These are phyloP conservation scores for Chelonus formosanus DNA, from an alignment of 2,888 invertebrate species.

Conservation along the genomic window DNA sequence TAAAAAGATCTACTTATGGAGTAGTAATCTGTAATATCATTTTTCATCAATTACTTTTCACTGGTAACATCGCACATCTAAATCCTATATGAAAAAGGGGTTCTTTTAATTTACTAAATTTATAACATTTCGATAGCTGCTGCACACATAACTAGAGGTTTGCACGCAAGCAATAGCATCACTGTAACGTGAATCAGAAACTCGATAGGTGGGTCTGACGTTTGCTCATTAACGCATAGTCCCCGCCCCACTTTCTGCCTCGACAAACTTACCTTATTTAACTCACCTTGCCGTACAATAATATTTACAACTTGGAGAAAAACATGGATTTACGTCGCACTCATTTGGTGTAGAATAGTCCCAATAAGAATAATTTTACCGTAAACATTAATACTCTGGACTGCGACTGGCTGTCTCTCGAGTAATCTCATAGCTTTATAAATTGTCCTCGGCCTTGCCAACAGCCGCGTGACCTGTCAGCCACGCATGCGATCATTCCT, in stretches of 20 bases:
- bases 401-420: conserved; percentile 28
- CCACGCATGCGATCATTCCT: conserved; percentile 27
- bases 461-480: conserved; percentile 22
- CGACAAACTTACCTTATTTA: conserved; percentile 12
- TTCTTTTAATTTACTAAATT: conserved; percentile 8
- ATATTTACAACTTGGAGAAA: conserved; percentile 31
- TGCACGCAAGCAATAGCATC: conserved; percentile 18
- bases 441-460: conserved; percentile 26
- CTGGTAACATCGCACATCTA: neutral
- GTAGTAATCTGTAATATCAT: too few relatives aligned
- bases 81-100: neutral
- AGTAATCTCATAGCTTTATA: conserved; percentile 37
- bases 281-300: conserved; percentile 16
- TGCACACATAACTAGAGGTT: neutral
- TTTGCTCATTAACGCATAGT: conserved; percentile 38
- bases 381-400: conserved; percentile 29
- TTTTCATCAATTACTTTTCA: neutral
- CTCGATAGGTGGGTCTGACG: conserved; percentile 37
- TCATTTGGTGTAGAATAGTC: conserved; percentile 12
- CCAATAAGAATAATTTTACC: conserved; percentile 31
- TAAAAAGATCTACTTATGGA: too few relatives aligned
- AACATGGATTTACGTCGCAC: conserved; percentile 30
- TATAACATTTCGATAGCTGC: conserved; percentile 26
- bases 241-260: conserved; percentile 5
- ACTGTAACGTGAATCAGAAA: conserved; percentile 37